These are phyloP conservation scores for Deroplatys truncata DNA, from an alignment of 2,888 invertebrate genomes.

Conservation along the genomic window DNA sequence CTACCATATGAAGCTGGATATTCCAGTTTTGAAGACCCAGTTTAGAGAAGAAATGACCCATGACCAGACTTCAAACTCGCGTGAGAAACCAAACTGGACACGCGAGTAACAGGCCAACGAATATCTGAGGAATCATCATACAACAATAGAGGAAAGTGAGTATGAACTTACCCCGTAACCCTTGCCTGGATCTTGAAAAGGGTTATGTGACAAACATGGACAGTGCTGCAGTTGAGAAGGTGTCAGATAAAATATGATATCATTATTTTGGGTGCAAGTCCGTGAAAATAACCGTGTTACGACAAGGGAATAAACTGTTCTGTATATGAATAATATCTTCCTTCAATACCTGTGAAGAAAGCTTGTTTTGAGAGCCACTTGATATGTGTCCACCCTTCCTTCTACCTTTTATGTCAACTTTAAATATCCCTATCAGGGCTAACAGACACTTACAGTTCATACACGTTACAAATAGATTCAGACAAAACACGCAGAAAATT, in stretches of 20 bases:
- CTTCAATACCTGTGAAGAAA: too few species aligned
- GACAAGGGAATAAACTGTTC: not conserved
- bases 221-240: not conserved
- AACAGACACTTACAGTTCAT: too few species aligned
- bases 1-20: not conserved
- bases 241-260: not conserved
- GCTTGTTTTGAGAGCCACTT: too few species aligned
- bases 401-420: too few species aligned
- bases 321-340: too few species aligned
- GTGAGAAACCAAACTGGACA: not conserved
- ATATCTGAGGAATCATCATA: not conserved
- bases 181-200: not conserved
- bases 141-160: not conserved
- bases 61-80: not conserved
- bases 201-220: not conserved
- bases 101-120: not conserved
- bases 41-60: not conserved
- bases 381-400: too few species aligned
- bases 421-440: too few species aligned
- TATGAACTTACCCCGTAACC: not conserved
- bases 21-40: not conserved
- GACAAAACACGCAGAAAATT: too few species aligned
- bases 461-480: too few species aligned
- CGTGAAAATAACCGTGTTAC: not conserved
- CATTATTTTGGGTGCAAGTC: not conserved